Evolutionary conservation across 2,113 vertebrate genomes (phyloP), one percentile per base, ranked within the genome.

Genomic region (Hepsetus odoe): DNA sequence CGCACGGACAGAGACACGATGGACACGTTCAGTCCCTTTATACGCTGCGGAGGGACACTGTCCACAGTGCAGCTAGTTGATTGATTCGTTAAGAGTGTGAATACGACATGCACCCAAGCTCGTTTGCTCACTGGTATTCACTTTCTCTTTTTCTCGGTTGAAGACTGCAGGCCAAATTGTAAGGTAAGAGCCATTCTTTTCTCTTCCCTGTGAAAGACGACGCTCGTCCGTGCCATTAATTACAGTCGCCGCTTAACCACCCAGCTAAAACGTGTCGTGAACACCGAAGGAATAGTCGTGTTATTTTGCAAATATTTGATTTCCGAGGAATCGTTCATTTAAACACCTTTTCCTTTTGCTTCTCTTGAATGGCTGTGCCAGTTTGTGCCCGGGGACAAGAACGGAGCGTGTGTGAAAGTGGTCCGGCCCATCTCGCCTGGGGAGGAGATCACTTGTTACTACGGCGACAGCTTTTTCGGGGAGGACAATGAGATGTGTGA

Each of bases 391-490:
- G 90, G 94, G 84, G 96, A 96, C 68, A 94, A 96, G 78, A 95
- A 96, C 11, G 87, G 92, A 0, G 96, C 95, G 1, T 97, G 95
- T 14, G 96, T 97, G 28, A 96, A 96, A 84, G 96, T 93, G 80
- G 92, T 96, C 42, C 94, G 95, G 79, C 95, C 95, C 82, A 96
- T 96, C 6, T 93, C 92, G 79, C 95, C 96, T 0, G 95, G 95
- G 77, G 96, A 97, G 10, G 96, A 97, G 88, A 96, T 97, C 88
- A 97, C 96, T 0, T 97, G 96, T 90, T 97, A 95, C 93, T 98
- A 98, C 32, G 96, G 96, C 0, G 95, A 96, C 73, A 94, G 96
- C 85, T 98, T 98, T 91, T 97, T 97, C 2, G 96, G 96, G 0
- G 96, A 98, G 84, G 92, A 95, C 83, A 98, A 98, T 0, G 96